These are phyloP conservation scores for Drosophila pachea DNA, from an alignment of 1,140 invertebrate genomes.

Conservation along the genomic window DNA sequence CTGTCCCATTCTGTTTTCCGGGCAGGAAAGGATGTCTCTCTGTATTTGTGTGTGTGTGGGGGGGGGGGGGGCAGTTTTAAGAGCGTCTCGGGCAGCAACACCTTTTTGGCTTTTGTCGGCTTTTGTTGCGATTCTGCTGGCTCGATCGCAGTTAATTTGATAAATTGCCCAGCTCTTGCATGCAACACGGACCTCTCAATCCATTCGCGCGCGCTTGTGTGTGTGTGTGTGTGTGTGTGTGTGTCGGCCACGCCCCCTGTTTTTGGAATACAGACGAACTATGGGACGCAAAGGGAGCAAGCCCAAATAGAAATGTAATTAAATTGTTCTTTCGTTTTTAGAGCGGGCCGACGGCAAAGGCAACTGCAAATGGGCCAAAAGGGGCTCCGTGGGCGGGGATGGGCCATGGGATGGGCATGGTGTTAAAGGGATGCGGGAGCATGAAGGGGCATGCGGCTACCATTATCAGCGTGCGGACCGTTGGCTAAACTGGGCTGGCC, in stretches of 20 bases:
- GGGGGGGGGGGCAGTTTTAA: neutral
- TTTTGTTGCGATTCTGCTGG: constrained; percentile 33
- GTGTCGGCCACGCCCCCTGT: constrained; percentile 52
- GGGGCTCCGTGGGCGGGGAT: neutral
- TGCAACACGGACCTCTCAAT: constrained; percentile 27
- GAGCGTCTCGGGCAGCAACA: constrained; percentile 30
- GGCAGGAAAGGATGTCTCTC: neutral
- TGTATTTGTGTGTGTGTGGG: constrained; percentile 1
- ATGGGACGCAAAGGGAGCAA: constrained; percentile 7
- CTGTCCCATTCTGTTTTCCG: constrained; percentile 38
- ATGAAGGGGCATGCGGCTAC: neutral
- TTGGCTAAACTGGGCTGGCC: constrained; percentile 39
- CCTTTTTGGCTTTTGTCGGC: constrained; percentile 43
- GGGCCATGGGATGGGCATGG: neutral
- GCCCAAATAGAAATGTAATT: constrained; percentile 68
- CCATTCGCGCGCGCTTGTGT: neutral
- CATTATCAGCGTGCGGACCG: constrained; percentile 8
- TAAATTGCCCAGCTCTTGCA: constrained; percentile 70
- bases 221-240: constrained; percentile 38
- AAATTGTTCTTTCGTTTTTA: constrained; percentile 72
- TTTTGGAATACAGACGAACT: constrained; percentile 45
- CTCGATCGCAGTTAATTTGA: constrained; percentile 70
- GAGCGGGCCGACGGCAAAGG: constrained; percentile 43
- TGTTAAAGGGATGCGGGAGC: neutral
- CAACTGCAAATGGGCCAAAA: constrained; percentile 20